Evolutionary conservation across 2,113 vertebrate genomes (phyloP), one percentile per base, ranked within the genome.

Genomic region (Casuarius casuarius): DNA sequence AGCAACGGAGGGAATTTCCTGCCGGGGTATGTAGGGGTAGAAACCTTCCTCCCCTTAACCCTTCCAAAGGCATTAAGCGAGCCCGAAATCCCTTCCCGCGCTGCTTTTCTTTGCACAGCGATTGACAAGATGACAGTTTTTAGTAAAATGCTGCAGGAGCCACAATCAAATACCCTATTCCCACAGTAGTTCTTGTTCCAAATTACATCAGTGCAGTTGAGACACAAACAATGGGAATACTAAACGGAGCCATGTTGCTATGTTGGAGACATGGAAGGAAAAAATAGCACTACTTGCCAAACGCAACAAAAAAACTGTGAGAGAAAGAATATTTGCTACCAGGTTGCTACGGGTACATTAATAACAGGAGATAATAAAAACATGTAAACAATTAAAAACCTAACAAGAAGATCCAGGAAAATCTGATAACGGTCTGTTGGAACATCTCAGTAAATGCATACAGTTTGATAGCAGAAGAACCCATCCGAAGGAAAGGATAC

Each of bases 211-310:
- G 94, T 90, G 93, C 94, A 95, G 92, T 95, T 97, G 96, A 96
- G 95, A 96, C 91, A 97, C 89, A 97, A 97, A 97, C 96, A 97
- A 97, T 96, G 93, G 94, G 96, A 97, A 96, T 94, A 94, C 95
- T 97, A 97, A 97, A 95, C 80, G 94, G 89, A 97, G 93, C 95
- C 97, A 97, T 94, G 96, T 97, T 96, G 94, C 94, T 97, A 94
- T 96, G 95, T 94, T 97, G 97, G 97, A 97, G 94, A 92, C 96
- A 94, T 84, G 82, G 94, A 95, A 95, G 94, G 92, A 94, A 97
- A 91, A 97, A 96, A 97, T 94, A 96, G 84, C 84, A 85, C 92
- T 90, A 90, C 87, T 90, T 97, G 95, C 95, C 96, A 96, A 97
- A 94, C 92, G 90, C 96, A 97, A 96, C 95, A 96, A 94, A 94